Percentiles rank a stretch among this genome's conserved stretches.
phyloP scores from a whole-genome alignment of 1,140 invertebrate species.

The Geopemphigus sp. region DNA sequence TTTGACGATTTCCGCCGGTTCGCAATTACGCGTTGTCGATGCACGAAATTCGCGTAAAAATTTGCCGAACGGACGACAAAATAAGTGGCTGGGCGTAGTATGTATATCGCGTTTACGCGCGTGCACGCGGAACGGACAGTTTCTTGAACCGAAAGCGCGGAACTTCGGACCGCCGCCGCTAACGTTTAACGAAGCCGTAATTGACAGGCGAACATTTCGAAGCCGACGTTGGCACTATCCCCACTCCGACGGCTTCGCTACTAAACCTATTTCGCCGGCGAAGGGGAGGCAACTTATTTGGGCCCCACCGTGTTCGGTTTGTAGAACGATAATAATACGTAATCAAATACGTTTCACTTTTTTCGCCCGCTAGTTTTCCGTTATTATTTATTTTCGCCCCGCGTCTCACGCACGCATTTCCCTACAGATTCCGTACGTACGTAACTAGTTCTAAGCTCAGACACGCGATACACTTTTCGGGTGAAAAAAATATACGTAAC shows the following conservation, averaged over 20 bases:
- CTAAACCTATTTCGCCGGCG: background rate
- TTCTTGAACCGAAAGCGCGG: background rate
- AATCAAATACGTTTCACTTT: no score
- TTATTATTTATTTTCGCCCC: background rate
- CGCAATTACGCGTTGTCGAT: no score
- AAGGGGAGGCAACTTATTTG: no score
- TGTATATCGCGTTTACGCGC: background rate
- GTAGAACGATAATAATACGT: no score
- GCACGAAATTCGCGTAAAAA: no score
- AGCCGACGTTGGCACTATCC: no score
- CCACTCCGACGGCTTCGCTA: no score
- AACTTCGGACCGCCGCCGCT: background rate
- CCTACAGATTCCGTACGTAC: background rate
- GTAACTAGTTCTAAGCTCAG: constrained; percentile 6
- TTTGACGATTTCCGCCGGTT: no score
- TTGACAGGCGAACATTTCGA: constrained; percentile 13
- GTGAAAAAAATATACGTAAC: constrained; percentile 10
- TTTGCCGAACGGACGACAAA: background rate
- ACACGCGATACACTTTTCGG: constrained; percentile 19
- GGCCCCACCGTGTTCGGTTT: background rate
- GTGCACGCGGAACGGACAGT: background rate
- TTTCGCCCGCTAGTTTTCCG: background rate
- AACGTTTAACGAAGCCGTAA: background rate
- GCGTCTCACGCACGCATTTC: constrained; percentile 13
- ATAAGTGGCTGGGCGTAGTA: background rate